These are phyloP conservation scores for Nesometra sesokonis DNA, from an alignment of 35 echinoderm and acorn worm species.

Conservation along the genomic window DNA sequence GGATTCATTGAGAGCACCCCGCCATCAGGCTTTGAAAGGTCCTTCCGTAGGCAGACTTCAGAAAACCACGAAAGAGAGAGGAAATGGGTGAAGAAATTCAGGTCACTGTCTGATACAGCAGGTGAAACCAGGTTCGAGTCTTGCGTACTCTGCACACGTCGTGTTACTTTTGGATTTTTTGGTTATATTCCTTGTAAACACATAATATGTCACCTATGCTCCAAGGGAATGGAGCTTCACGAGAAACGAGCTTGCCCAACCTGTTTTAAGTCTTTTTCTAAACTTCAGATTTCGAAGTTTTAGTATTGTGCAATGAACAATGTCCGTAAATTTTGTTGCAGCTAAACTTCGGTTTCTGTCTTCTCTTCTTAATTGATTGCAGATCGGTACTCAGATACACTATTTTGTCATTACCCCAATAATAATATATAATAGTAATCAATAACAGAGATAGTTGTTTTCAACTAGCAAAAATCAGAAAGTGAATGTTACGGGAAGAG, in stretches of 20 bases:
- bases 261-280: not conserved
- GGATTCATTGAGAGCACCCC: not conserved
- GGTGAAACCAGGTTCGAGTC: not conserved
- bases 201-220: not conserved
- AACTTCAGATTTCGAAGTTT: not conserved
- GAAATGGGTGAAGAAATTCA: not conserved
- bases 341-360: too few species aligned
- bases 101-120: not conserved
- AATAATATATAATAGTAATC: too few species aligned
- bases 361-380: too few species aligned
- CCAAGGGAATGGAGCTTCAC: not conserved
- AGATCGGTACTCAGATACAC: too few species aligned
- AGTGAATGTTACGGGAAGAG: too few species aligned
- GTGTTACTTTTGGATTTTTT: not conserved
- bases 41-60: not conserved
- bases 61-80: not conserved
- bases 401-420: too few species aligned
- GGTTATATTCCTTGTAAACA: not conserved
- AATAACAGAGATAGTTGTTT: too few species aligned
- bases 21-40: not conserved
- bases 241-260: not conserved
- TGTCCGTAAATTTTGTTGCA: too few species aligned
- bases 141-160: not conserved
- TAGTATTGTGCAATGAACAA: too few species aligned
- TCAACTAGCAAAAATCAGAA: too few species aligned